Percentiles rank a stretch among this genome's conserved stretches.
Evolutionary conservation across 1,140 invertebrate genomes (phyloP).

Genomic region (Microplitis demolitor): DNA sequence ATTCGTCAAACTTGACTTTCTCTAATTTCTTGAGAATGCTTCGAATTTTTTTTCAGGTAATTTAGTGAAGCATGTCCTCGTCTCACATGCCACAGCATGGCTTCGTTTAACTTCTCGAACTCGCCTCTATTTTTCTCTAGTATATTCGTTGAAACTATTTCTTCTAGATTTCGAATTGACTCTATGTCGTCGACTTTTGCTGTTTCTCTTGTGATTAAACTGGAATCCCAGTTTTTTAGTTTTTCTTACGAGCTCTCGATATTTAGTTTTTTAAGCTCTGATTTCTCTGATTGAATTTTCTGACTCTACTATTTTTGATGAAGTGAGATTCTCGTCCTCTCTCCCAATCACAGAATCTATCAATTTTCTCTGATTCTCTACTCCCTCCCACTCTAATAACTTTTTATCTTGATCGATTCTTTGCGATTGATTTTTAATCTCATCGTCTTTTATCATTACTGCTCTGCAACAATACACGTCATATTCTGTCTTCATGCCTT

Average conservation of each 20-base stretch:
- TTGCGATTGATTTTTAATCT: slow-evolving; percentile 25
- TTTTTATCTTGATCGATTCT: slow-evolving; percentile 8
- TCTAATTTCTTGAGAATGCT: slow-evolving; percentile 29
- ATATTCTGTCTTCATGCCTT: neutral
- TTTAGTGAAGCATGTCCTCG: slow-evolving; percentile 36
- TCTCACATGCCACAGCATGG: slow-evolving; percentile 35
- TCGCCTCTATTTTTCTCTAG: slow-evolving; percentile 7
- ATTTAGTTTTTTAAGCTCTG: no score
- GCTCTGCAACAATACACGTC: slow-evolving; percentile 21
- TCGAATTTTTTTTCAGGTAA: slow-evolving; percentile 34
- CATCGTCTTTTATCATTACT: slow-evolving; percentile 18
- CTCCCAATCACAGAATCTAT: slow-evolving; percentile 34
- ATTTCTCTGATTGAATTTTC: neutral
- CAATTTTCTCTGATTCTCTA: slow-evolving; percentile 1
- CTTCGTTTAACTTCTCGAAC: slow-evolving; percentile 26
- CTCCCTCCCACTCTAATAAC: slow-evolving; percentile 25
- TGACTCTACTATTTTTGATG: no score
- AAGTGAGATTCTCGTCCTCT: slow-evolving; percentile 26
- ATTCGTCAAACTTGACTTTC: slow-evolving; percentile 33
- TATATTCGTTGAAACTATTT: slow-evolving; percentile 13
- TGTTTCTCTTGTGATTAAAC: slow-evolving; percentile 9
- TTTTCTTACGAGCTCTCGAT: neutral
- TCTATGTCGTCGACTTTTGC: slow-evolving; percentile 30
- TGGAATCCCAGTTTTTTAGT: slow-evolving; percentile 3
- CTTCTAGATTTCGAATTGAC: slow-evolving; percentile 14